Conservation (phyloP, 2,113 vertebrate species). For the Machaerirhynchus nigripectus region DNA sequence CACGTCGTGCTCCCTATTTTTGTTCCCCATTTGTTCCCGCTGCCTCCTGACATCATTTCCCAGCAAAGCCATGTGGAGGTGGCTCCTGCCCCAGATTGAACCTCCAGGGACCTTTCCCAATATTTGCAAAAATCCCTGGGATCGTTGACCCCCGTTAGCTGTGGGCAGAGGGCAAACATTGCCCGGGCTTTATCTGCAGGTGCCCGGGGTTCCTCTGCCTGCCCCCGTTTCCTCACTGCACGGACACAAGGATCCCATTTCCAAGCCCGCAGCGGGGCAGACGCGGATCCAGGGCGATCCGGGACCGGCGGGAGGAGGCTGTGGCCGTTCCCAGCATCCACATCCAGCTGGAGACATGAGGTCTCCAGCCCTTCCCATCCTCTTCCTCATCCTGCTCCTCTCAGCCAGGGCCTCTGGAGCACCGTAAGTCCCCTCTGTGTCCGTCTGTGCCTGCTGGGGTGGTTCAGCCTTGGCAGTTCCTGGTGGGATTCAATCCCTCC, state of each 20-base stretch:
- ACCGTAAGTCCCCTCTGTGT: background rate
- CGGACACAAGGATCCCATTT: background rate
- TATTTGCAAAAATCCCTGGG: background rate
- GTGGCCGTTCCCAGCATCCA: fast-evolving
- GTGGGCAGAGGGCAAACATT: background rate
- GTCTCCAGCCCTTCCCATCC: background rate
- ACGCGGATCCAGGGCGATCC: fast-evolving
- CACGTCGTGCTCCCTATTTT: fast-evolving
- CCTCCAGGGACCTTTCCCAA: background rate
- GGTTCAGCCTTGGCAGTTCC: fast-evolving
- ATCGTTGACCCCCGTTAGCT: background rate
- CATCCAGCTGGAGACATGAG: background rate
- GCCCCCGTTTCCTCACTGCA: background rate
- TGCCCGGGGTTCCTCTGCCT: background rate
- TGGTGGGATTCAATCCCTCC: background rate
- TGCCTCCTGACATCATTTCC: background rate
- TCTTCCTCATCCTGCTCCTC: background rate
- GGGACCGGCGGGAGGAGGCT: background rate
- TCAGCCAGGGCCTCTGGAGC: background rate
- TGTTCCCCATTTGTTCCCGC: fast-evolving
- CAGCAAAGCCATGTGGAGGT: background rate
- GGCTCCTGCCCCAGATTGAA: background rate
- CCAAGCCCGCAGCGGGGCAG: background rate
- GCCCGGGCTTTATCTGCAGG: background rate
- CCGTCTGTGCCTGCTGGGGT: background rate